Percentiles rank a stretch among this genome's conserved stretches.
phyloP scores from a whole-genome alignment of 30 jellyfish, hydroid and myxozoan species.

The Turritopsis rubra region DNA sequence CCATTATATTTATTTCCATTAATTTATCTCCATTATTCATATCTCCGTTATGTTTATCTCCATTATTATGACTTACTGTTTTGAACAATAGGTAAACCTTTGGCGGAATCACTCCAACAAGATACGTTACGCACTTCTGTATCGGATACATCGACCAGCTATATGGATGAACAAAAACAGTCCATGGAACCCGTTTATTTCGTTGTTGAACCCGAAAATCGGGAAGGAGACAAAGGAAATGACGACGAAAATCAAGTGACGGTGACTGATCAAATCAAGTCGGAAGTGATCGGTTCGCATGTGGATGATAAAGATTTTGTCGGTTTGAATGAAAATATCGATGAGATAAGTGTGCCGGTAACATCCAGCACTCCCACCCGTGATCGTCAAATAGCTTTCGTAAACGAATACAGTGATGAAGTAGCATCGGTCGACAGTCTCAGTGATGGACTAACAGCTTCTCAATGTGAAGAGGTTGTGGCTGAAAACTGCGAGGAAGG shows the following conservation, averaged over 20 bases:
- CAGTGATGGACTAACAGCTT: not conserved
- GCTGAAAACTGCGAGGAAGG: not conserved
- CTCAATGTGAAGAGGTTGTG: not conserved
- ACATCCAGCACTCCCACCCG: not conserved
- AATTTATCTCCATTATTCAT: no score
- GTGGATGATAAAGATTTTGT: not conserved
- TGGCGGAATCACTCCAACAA: not conserved
- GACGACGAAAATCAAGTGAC: not conserved
- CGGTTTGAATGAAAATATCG: not conserved
- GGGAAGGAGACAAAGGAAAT: constrained; percentile 1
- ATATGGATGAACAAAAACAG: constrained; percentile 2
- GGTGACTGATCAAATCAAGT: not conserved
- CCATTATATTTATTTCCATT: no score
- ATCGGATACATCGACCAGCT: not conserved
- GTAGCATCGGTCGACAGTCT: not conserved
- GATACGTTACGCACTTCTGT: constrained; percentile 18
- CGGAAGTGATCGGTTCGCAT: not conserved
- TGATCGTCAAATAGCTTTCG: not conserved
- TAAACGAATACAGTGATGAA: not conserved
- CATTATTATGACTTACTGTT: not conserved
- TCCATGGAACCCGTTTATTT: constrained; percentile 49
- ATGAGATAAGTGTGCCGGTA: not conserved
- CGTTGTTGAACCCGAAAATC: constrained; percentile 39
- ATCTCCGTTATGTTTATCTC: not conserved
- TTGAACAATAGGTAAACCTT: not conserved